Evolutionary conservation across 2,113 vertebrate genomes (phyloP), one percentile per base, ranked within the genome.

Genomic region (Sarotherodon lohbergeri): DNA sequence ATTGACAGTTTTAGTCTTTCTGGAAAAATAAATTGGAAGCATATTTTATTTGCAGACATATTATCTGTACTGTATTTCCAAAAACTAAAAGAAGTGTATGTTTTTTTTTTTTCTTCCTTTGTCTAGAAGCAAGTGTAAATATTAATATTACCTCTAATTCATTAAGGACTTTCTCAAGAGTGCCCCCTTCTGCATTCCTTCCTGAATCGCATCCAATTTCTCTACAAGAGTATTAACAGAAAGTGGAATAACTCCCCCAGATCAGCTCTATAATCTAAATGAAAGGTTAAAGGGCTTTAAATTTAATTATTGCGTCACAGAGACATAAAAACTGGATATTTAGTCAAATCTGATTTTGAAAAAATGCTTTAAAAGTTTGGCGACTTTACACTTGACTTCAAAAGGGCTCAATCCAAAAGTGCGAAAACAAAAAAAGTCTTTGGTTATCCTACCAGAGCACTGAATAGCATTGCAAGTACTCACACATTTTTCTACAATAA

Each of bases 51-150:
- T 78, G 10, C 4, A 50, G 71, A 2, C 43, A 32, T 78, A 27
- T 50, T 46, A 48, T 16, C 43, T 48, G 2, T 78, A 50, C 9
- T 50, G 0, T 32, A 50, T 50, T 32, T 78, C 9, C 7, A 50
- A 50, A 57, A 78, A 78, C 43, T 32, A 3, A 78, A 78, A 78
- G 24, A 50, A 0, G 1, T 8, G 16, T 39, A 10, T 63, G 57
- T 34, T 61, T 27, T 9, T 8, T 27, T 0, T 46, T 8, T 27
- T 0, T 46, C 17, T 27, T 0, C 59, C 59, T 11, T 46, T 46
- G 66, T 46, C 39, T 73, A 10, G 13, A 46, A 73, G 3, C 5
- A 73, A 43, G 22, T 73, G 41, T 46, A 73, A 24, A 46, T 19
- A 46, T 29, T 29, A 27, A 16, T 46, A 27, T 73, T 1, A 46